Evolutionary conservation across 2,113 vertebrate genomes (phyloP).

Genomic region (Lophura nycthemera): DNA sequence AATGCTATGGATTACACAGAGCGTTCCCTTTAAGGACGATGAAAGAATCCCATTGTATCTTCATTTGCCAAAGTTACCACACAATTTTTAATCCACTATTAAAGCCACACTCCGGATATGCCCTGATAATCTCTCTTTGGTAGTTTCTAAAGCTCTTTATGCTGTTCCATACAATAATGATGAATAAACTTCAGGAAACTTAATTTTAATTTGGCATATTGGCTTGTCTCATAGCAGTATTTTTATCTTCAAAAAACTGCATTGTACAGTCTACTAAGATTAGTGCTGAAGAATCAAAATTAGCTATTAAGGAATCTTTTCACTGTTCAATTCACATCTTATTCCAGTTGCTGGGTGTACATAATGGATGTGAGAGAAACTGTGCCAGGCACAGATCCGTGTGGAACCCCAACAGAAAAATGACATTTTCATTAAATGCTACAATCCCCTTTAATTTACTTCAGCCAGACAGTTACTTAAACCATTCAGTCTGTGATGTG

Average conservation of each 20-base stretch:
- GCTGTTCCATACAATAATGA: background rate
- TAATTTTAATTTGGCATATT: background rate
- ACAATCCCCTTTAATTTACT: background rate
- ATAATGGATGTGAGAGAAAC: background rate
- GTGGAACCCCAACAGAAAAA: background rate
- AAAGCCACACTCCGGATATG: background rate
- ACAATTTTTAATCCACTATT: background rate
- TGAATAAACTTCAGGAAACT: slow-evolving; percentile 7
- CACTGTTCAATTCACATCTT: background rate
- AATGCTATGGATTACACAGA: background rate
- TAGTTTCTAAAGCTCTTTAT: background rate
- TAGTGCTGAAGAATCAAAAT: background rate
- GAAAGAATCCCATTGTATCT: background rate
- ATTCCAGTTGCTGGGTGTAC: background rate
- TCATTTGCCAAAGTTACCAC: background rate
- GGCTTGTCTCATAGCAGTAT: background rate
- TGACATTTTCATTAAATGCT: background rate
- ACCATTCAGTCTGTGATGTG: background rate
- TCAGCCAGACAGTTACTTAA: background rate
- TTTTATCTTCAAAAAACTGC: background rate
- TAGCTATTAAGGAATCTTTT: background rate
- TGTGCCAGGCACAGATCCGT: background rate
- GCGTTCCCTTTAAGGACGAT: background rate
- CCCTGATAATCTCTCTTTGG: background rate
- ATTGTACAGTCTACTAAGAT: background rate